Conservation (phyloP, 1,140 invertebrate genomes). For the Aculops lycopersici region DNA sequence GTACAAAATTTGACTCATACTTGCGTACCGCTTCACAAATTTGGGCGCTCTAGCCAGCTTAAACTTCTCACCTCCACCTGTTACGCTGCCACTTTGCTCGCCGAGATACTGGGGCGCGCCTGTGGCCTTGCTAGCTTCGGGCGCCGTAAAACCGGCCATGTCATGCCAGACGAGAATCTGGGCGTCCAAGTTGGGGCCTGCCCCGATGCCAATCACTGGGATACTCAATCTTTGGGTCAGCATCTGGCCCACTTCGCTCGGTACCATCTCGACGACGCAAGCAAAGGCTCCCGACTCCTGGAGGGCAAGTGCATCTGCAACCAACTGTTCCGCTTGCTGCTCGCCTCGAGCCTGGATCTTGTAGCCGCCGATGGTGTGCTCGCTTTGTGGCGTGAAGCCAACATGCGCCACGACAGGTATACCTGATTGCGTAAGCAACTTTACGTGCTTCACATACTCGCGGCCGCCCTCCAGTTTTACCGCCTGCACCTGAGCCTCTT, state of each 20-base stretch:
- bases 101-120: too few relatives aligned
- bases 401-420: constrained; percentile 11
- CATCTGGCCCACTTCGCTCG: constrained; percentile 5
- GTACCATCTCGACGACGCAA: constrained; percentile 10
- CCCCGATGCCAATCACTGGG: constrained; percentile 11
- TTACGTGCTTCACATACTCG: not conserved
- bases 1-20: not conserved
- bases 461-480: constrained; percentile 10
- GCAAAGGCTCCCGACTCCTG: constrained; percentile 9
- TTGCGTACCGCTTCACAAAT: not conserved
- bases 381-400: constrained; percentile 10
- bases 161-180: constrained; percentile 11
- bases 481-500: constrained; percentile 10
- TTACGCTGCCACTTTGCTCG: too few relatives aligned
- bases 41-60: too few relatives aligned
- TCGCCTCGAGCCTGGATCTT: constrained; percentile 2
- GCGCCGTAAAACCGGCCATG: constrained; percentile 9
- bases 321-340: not conserved
- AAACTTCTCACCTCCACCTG: too few relatives aligned
- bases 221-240: constrained; percentile 7
- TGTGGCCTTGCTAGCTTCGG: not conserved
- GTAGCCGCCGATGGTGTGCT: constrained; percentile 9
- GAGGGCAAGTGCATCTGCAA: constrained; percentile 3
- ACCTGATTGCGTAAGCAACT: constrained; percentile 1
- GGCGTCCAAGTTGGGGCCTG: constrained; percentile 10